Evolutionary conservation across 2,797 vertebrate genomes (phyloP).

Genomic region (Acanthurus tractus): DNA sequence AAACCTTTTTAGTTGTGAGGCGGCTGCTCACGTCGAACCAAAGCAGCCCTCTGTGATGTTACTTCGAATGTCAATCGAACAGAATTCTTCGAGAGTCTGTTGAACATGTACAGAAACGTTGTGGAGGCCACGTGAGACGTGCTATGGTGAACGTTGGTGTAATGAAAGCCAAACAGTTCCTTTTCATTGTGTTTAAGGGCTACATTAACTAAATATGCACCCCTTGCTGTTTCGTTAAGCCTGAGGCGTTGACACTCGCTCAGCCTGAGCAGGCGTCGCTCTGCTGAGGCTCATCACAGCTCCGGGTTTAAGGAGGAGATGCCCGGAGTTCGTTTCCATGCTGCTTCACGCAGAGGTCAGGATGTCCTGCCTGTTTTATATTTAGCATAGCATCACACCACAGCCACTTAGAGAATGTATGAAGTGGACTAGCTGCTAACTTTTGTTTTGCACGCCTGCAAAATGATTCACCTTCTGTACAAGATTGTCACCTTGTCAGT

Average conservation of each 20-base stretch:
- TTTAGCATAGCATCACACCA: conserved; percentile 46
- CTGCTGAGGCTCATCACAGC: conserved; percentile 20
- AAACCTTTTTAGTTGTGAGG: not conserved
- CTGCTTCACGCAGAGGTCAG: conserved; percentile 61
- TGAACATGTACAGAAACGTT: not conserved
- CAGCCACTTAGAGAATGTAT: conserved; percentile 74
- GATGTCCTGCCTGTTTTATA: conserved; percentile 53
- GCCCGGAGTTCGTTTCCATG: conserved; percentile 46
- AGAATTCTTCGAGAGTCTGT: not conserved
- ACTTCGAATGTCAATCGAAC: conserved; percentile 12
- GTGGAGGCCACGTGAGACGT: not conserved
- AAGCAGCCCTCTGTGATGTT: conserved; percentile 17
- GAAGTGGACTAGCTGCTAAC: conserved; percentile 80
- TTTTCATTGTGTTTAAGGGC: conserved; percentile 74
- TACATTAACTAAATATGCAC: conserved; percentile 76
- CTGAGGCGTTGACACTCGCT: conserved; percentile 26
- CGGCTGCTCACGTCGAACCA: conserved; percentile 6
- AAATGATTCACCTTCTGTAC: conserved; percentile 60
- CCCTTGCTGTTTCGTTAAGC: conserved; percentile 52
- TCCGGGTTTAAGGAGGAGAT: conserved; percentile 5
- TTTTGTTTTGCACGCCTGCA: conserved; percentile 78
- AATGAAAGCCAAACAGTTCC: conserved; percentile 47
- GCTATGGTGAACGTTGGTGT: conserved; percentile 28
- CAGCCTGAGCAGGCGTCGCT: conserved; percentile 3
- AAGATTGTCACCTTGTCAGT: conserved; percentile 60